A percentile compares a stretch with the other conserved stretches of the same genome.
phyloP scores from a whole-genome alignment of 2,113 vertebrate genomes.

The Oreochromis aureus region DNA sequence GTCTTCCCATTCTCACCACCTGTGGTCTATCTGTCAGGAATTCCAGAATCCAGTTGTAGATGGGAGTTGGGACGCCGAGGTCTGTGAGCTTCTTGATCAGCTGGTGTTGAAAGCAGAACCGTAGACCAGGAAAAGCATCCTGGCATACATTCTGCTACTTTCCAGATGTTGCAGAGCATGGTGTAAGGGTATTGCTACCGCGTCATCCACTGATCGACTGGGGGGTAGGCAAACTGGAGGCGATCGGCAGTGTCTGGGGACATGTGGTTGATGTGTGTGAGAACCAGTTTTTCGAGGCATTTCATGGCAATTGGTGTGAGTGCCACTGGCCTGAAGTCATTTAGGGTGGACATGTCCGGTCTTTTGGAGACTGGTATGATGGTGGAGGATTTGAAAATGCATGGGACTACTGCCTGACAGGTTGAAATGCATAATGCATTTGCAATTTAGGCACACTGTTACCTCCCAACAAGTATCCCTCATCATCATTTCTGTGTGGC shows the following conservation, averaged over 20 bases:
- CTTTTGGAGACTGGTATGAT: neutral
- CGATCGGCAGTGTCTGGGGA: rapidly evolving
- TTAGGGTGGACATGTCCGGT: neutral
- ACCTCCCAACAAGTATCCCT: neutral
- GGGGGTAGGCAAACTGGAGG: rapidly evolving
- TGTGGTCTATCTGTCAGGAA: too few species aligned
- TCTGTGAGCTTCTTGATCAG: too few species aligned
- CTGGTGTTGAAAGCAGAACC: too few species aligned
- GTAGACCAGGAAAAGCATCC: too few species aligned
- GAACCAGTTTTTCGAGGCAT: neutral
- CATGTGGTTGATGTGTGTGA: neutral
- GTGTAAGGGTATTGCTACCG: rapidly evolving
- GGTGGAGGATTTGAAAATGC: rapidly evolving
- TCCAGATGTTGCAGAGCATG: rapidly evolving
- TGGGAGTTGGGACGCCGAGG: too few species aligned
- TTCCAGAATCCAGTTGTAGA: too few species aligned
- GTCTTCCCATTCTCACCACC: too few species aligned
- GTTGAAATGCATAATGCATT: rapidly evolving
- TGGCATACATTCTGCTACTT: neutral
- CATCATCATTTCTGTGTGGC: neutral
- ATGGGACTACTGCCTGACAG: neutral
- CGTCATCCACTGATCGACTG: rapidly evolving
- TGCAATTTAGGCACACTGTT: neutral
- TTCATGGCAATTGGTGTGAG: neutral
- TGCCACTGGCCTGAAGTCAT: rapidly evolving